Evolutionary conservation across 2,888 invertebrate genomes (phyloP).

Genomic region (Catocala sponsa): DNA sequence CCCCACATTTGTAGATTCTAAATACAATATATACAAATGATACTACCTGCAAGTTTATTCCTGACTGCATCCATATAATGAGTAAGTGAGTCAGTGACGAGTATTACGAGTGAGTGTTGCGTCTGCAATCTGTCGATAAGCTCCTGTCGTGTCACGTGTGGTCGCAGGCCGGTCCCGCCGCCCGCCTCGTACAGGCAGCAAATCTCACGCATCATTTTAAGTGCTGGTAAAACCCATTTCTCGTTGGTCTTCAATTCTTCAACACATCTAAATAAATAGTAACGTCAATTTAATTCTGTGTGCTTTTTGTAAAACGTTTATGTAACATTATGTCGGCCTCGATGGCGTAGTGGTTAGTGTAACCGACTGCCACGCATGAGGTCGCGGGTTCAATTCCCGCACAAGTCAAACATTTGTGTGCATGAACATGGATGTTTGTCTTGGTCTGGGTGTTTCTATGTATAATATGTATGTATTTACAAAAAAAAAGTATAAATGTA

Average conservation of each 20-base stretch:
- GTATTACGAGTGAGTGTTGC: slow-evolving; percentile 96
- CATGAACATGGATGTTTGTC: no score
- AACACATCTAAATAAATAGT: slow-evolving; percentile 89
- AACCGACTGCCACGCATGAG: no score
- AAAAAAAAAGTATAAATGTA: no score
- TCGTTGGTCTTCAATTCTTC: slow-evolving; percentile 96
- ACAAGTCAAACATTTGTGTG: no score
- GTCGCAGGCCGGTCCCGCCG: slow-evolving; percentile 82
- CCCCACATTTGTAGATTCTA: no score
- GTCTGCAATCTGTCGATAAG: slow-evolving; percentile 97
- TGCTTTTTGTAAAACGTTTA: not conserved
- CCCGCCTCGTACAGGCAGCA: slow-evolving; percentile 97
- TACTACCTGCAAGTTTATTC: slow-evolving; percentile 74
- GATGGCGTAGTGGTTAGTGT: no score
- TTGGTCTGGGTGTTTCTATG: no score
- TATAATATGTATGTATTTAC: no score
- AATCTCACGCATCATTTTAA: slow-evolving; percentile 98
- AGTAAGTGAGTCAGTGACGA: slow-evolving; percentile 97
- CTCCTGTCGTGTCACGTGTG: slow-evolving; percentile 89
- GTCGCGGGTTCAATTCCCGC: no score
- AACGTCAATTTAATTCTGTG: not conserved
- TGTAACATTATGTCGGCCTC: no score
- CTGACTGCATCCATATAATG: slow-evolving; percentile 96
- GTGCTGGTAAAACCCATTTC: slow-evolving; percentile 97
- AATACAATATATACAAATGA: no score